Conservation (phyloP, 2,888 invertebrate genomes). For the Ashinkailepas kermadecensis region DNA sequence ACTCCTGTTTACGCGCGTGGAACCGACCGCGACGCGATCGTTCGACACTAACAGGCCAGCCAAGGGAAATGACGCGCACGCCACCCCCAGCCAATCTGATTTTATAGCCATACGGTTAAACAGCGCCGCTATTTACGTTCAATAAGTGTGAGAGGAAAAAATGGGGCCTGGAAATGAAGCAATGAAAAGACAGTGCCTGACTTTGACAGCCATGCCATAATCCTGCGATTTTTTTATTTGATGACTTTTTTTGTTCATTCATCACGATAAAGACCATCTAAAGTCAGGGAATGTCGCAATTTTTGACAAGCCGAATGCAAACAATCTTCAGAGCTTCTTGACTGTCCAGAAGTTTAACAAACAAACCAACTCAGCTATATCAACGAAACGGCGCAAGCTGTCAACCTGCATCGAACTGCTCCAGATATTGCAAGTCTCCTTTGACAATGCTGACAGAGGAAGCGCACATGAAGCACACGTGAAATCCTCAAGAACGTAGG, state of each 20-base stretch:
- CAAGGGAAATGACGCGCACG: neutral
- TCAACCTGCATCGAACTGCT: too few species aligned
- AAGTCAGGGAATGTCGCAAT: neutral
- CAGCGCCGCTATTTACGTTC: conserved; percentile 2
- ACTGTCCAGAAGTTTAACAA: neutral
- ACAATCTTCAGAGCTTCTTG: neutral
- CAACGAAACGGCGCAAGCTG: too few species aligned
- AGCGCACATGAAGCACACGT: too few species aligned
- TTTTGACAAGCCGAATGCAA: neutral
- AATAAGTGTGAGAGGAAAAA: conserved; percentile 5
- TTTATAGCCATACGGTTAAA: conserved; percentile 1
- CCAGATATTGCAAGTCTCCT: too few species aligned
- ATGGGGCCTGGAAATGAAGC: neutral
- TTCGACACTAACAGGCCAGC: neutral
- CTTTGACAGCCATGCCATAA: too few species aligned
- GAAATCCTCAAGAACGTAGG: too few species aligned
- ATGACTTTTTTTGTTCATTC: too few species aligned
- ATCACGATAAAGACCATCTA: neutral
- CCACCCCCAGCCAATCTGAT: conserved; percentile 8
- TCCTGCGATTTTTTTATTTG: too few species aligned
- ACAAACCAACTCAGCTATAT: too few species aligned
- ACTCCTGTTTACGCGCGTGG: neutral
- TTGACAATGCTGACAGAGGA: too few species aligned
- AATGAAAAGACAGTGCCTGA: too few species aligned
- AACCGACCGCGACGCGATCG: neutral